Evolutionary conservation across 2,888 invertebrate genomes (phyloP), one percentile per base, ranked within the genome.

Genomic region (Eristalis pertinax): DNA sequence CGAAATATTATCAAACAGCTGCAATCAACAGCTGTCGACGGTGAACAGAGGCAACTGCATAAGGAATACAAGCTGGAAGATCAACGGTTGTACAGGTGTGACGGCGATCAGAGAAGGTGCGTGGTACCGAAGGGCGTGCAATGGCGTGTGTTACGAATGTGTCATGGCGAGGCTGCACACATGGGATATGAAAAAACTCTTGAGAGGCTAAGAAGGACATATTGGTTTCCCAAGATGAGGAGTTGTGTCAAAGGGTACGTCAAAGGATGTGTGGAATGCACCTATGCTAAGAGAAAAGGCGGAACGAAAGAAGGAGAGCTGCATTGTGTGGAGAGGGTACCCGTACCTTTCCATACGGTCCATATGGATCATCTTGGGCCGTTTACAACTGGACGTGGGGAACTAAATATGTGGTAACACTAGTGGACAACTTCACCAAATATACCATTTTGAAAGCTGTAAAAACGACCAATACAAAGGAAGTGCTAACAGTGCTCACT

Each of bases 351-450:
- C 19, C 70, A 73, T 24, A 77, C 76, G 3, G n/a, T 80, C 22
- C 70, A 80, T 62, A 19, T 81, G 29, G 77, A 85, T 43, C 80
- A 81, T 67, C 58, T 86, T 7, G 77, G 69, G 8, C 73, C 72
- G 19, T 77, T 80, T 26, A 50, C 62, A 41, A 73, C 62, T 19
- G 60, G 56, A 24, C 24, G 26, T 24, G 41, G n/a, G 85, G 73
- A 19, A 41, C 64, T 22, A 58, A 68, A 32, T 58, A 79, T 70
- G 26, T 84, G 50, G 10, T 79, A 43, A 63, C 67, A n/a, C 8
- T 80, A 5, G 76, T 81, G 4, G 68, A 85, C 35, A 79, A 74
- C 29, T 85, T 85, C 43, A 76, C 72, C 13, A 85, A 85, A 35
- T 73, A 67, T 43, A 68, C 75, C 0, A 24, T 32, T n/a, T 24